Evolutionary conservation across 2,797 vertebrate genomes (phyloP).

Genomic region (Nannoperca australis): DNA sequence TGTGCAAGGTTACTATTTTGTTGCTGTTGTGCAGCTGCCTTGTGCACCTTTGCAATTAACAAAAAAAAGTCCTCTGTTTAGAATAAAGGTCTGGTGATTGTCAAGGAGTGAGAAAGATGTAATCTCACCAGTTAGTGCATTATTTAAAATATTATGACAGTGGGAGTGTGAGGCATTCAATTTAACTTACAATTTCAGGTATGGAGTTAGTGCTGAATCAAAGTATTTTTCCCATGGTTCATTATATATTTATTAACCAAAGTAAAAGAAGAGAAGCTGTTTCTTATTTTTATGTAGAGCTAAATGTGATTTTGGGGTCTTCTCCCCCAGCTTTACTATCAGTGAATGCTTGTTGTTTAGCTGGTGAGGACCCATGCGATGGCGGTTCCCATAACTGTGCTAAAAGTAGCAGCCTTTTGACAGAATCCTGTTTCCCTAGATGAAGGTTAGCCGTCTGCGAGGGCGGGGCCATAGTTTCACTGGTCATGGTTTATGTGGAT

Average conservation of each 20-base stretch:
- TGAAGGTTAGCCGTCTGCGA: conserved; percentile 2
- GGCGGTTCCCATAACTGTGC: conserved; percentile 54
- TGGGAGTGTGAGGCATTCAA: background rate
- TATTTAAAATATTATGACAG: background rate
- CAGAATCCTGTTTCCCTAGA: conserved; percentile 45
- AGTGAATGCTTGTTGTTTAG: conserved; percentile 34
- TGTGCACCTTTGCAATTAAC: background rate
- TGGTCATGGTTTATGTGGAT: conserved; percentile 6
- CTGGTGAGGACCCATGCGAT: background rate
- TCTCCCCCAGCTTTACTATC: conserved; percentile 10
- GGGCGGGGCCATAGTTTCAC: background rate
- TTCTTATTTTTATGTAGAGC: background rate
- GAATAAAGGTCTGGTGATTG: background rate
- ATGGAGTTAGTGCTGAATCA: background rate
- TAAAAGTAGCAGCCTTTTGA: conserved; percentile 67
- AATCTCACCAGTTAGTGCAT: background rate
- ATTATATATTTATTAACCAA: background rate
- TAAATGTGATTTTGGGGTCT: conserved; percentile 1
- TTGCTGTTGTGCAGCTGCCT: background rate
- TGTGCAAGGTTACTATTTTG: background rate
- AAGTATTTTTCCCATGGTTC: background rate
- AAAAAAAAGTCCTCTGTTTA: background rate
- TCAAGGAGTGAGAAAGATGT: background rate
- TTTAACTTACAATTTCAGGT: background rate
- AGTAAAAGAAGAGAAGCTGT: background rate